These are phyloP conservation scores for Empidonax traillii DNA, from an alignment of 2,113 vertebrate genomes.

Conservation along the genomic window DNA sequence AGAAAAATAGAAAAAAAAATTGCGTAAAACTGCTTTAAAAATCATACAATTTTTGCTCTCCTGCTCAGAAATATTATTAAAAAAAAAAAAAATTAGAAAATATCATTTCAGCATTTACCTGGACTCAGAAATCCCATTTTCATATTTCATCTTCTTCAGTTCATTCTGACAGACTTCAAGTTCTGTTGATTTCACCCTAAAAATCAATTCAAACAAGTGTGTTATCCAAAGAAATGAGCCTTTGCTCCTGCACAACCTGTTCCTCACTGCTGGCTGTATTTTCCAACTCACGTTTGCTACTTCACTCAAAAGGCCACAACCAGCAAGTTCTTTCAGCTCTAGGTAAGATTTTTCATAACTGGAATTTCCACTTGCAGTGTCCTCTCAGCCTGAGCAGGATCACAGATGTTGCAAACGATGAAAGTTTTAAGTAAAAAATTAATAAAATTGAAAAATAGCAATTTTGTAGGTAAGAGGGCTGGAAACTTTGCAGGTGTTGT, in stretches of 20 bases:
- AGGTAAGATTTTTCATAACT: neutral
- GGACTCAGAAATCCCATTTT: slow-evolving; percentile 72
- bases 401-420: neutral
- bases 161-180: slow-evolving; percentile 73
- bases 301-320: neutral
- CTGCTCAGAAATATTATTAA: neutral
- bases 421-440: neutral
- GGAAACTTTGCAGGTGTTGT: neutral
- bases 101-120: slow-evolving; percentile 70
- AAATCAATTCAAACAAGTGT: neutral
- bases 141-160: slow-evolving; percentile 74
- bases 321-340: neutral
- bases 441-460: neutral
- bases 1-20: neutral
- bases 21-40: neutral
- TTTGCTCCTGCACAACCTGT: neutral
- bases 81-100: neutral
- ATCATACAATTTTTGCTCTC: neutral
- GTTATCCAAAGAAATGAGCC: neutral
- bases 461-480: neutral
- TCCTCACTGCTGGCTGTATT: neutral
- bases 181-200: slow-evolving; percentile 79
- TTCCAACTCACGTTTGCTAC: neutral
- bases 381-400: neutral
- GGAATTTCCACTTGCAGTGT: neutral